Base-by-base conservation (phyloP, 2,113 vertebrate species). In the Apeltes quadracus region DNA sequence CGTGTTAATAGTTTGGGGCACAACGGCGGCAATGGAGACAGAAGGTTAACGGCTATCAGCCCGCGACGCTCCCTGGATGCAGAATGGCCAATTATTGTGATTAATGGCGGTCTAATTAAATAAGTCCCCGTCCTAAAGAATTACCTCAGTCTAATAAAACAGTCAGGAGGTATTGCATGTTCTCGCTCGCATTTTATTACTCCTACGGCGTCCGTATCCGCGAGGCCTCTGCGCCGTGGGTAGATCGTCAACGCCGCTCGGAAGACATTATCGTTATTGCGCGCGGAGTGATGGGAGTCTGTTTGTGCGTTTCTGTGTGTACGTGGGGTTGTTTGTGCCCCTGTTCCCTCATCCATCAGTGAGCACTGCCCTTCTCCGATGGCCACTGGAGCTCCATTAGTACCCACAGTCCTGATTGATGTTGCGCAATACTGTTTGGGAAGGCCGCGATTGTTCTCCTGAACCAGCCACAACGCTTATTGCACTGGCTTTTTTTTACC, bases 351-450 rank as follows among this genome's bases (percentile, higher is more conserved):
- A 90, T 90, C 75, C 86, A 76, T 90, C 89, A 87, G 83, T 54
- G 18, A 64, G 72, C 81, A 69, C 81, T 76, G 83, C 83, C 87
- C 84, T 83, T 82, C 86, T 89, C 76, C 81, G 76, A 90, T 88
- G 86, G 87, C 83, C 78, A 84, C 72, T 79, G 86, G 88, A 84
- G 81, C 85, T 84, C 85, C 81, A 90, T 90, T 92, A 90, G 85
- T 72, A 79, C 65, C 84, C 78, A 72, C 80, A 58, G 74, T 61
- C 71, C 78, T 91, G 91, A 92, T 87, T 89, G 83, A 92, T 90
- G 88, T 81, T 59, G 79, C 83, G 62, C 83, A 61, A 61, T 48
- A 76, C 63, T 54, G 65, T 73, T 72, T 72, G 61, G 46, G 80
- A 89, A 89, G 78, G 82, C 72, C 57, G 23, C 46, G 69, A 84